Evolutionary conservation across 2,888 invertebrate genomes (phyloP), one percentile per base, ranked within the genome.

Genomic region (Pomacea canaliculata): DNA sequence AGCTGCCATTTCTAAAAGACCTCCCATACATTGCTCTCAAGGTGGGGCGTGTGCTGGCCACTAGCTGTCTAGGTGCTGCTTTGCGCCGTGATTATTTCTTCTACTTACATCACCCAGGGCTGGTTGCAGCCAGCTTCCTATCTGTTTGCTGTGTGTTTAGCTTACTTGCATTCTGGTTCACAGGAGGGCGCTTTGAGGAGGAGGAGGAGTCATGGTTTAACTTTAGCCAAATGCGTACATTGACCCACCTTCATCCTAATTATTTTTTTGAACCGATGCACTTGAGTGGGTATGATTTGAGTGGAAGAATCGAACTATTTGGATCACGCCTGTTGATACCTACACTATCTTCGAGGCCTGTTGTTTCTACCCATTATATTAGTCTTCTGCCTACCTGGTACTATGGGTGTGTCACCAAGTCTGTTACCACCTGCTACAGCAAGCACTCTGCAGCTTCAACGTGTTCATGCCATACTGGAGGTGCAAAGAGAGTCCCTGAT

Each of bases 281-380:
- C 48, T 74, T 75, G 69, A 76, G 79, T 73, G 77, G 81, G 49
- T 82, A 62, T 70, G 80, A 78, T 60, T 71, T 78, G 74, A 79
- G 75, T 77, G 83, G 78, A 74, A 82, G 82, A 9, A 63, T 78
- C 65, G 79, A 79, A 13, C 60, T 79, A 18, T 77, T 79, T 79
- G 77, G 86, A 49, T 84, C 85, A 73, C 83, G 83, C 79, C 76
- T 91, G 89, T 79, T 91, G 87, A 79, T 86, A 85, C 84, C 85
- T 81, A 79, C 84, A 63, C 56, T 81, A 85, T 67, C 84, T 91
- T 85, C 91, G 56, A 91, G 90, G 71, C 91, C 91, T 8, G 85
- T 91, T 49, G 88, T 91, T 70, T 89, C 91, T 4, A 86, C 84
- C 56, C 92, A 92, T 73, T 93, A 92, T 81, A 90, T 93, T 48